Conservation (phyloP, 2,113 vertebrate genomes). For the Piliocolobus tephrosceles region DNA sequence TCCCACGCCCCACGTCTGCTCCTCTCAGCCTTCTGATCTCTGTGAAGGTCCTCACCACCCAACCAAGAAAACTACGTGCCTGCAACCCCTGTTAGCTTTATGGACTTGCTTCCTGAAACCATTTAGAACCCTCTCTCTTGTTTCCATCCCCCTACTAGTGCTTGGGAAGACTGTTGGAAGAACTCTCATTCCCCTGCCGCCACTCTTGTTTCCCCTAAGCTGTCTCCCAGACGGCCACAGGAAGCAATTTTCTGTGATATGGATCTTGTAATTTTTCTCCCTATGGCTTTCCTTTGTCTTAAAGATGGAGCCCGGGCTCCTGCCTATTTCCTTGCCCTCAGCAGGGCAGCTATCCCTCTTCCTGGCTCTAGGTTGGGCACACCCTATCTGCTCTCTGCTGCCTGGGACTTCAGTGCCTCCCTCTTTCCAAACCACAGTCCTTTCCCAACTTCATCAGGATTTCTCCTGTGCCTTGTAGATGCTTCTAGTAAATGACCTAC, state of each 20-base stretch:
- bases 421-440: neutral
- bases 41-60: neutral
- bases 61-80: neutral
- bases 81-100: rapidly evolving
- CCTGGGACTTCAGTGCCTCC: neutral
- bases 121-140: neutral
- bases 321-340: neutral
- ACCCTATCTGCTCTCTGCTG: neutral
- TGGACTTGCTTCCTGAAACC: neutral
- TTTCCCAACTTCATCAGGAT: neutral
- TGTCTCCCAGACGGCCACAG: rapidly evolving
- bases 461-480: neutral
- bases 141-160: neutral
- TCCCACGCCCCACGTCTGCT: neutral
- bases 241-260: neutral
- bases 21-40: neutral
- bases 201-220: neutral
- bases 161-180: neutral
- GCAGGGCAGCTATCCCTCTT: too few species aligned
- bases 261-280: neutral
- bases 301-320: neutral
- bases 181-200: neutral
- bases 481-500: neutral
- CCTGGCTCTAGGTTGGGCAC: rapidly evolving
- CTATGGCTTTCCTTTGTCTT: neutral